Evolutionary conservation across 2,113 vertebrate species (phyloP).

Genomic region (Myotis davidii): DNA sequence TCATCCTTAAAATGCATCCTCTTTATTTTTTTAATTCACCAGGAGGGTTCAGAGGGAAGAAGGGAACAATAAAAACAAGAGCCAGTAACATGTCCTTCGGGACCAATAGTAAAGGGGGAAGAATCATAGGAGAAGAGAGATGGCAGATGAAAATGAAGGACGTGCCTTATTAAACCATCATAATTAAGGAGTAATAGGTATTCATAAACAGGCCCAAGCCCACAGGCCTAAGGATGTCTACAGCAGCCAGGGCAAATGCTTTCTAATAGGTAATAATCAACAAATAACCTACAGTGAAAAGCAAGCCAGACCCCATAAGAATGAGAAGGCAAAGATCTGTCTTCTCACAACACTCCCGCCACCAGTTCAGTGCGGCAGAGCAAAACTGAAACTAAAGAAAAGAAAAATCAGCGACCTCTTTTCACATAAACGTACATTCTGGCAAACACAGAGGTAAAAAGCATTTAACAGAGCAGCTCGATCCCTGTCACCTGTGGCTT

Average conservation of each 20-base stretch:
- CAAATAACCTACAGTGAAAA: constrained; percentile 46
- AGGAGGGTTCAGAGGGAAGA: constrained; percentile 70
- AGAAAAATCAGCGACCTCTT: not conserved
- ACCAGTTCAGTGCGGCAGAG: not conserved
- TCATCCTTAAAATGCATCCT: constrained; percentile 76
- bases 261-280: constrained; percentile 63
- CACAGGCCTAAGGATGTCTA: constrained; percentile 58
- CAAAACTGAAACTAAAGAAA: not conserved
- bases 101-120: constrained; percentile 70
- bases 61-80: constrained; percentile 66
- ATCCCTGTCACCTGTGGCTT: constrained; percentile 61
- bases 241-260: constrained; percentile 57
- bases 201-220: constrained; percentile 72
- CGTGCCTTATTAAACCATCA: constrained; percentile 76
- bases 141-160: constrained; percentile 74
- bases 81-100: constrained; percentile 73
- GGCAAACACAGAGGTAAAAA: constrained; percentile 9
- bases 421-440: not conserved
- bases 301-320: not conserved
- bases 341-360: not conserved
- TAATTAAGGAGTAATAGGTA: constrained; percentile 79
- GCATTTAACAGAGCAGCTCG: not conserved
- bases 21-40: constrained; percentile 79
- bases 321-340: not conserved
- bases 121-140: constrained; percentile 66